These are phyloP conservation scores for Tenebrio molitor DNA, from an alignment of 1,140 invertebrate genomes.

Conservation along the genomic window DNA sequence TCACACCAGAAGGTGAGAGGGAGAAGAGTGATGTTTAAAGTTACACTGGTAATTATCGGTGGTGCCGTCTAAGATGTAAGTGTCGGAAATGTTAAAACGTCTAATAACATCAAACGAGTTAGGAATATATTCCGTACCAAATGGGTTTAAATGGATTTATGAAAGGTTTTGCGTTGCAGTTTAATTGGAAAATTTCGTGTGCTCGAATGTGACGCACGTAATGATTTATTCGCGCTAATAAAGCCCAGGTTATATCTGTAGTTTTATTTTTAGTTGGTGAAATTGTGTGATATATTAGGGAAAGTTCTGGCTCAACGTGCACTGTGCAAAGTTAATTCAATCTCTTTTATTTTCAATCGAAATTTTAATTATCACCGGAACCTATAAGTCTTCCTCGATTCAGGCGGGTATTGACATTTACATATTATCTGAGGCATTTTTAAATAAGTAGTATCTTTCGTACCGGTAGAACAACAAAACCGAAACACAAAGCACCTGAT, in stretches of 20 bases:
- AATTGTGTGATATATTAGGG: constrained; percentile 22
- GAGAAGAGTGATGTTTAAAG: neutral
- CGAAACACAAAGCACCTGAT: constrained; percentile 31
- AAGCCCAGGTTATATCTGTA: constrained; percentile 30
- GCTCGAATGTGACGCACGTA: constrained; percentile 25
- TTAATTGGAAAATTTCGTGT: constrained; percentile 38
- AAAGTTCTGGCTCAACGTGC: constrained; percentile 10
- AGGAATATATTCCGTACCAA: constrained; percentile 18
- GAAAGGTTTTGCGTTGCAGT: constrained; percentile 36
- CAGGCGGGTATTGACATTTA: too few relatives aligned
- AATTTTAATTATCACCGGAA: neutral
- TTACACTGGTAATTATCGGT: constrained; percentile 25
- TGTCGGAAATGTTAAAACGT: constrained; percentile 37
- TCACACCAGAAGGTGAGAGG: neutral
- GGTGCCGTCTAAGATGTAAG: neutral
- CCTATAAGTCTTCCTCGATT: too few relatives aligned
- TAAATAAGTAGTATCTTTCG: too few relatives aligned
- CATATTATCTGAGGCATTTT: too few relatives aligned
- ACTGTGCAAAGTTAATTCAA: constrained; percentile 14
- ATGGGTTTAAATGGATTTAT: constrained; percentile 31
- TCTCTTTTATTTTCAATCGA: neutral
- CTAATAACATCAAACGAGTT: constrained; percentile 34
- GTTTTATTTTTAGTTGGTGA: constrained; percentile 35
- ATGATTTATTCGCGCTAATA: constrained; percentile 30
- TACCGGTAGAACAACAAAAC: neutral